Evolutionary conservation across 2,113 vertebrate species (phyloP).

Genomic region (Sinocyclocheilus grahami): DNA sequence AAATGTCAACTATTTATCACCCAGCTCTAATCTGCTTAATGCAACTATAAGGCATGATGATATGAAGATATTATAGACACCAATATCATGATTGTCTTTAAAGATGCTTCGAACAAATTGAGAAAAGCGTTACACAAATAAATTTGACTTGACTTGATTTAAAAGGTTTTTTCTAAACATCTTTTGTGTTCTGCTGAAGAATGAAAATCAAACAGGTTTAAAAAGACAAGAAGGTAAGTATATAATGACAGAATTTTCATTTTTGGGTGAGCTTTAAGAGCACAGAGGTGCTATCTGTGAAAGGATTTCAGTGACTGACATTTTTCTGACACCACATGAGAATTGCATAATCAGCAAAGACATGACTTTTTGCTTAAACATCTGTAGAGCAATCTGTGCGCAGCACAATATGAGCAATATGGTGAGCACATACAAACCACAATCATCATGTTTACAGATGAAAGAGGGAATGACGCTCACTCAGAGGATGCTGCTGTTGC

Average conservation of each 20-base stretch:
- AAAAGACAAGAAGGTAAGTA: background rate
- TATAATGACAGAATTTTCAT: background rate
- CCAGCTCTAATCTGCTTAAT: too few species aligned
- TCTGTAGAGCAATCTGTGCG: background rate
- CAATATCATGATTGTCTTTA: too few species aligned
- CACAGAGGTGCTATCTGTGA: background rate
- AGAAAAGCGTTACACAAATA: too few species aligned
- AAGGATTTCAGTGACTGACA: constrained; percentile 19
- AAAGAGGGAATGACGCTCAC: constrained; percentile 52
- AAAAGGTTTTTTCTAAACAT: too few species aligned
- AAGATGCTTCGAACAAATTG: too few species aligned
- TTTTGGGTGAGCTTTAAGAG: background rate
- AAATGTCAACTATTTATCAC: too few species aligned
- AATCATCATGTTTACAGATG: constrained; percentile 47
- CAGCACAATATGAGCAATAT: background rate
- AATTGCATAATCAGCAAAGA: constrained; percentile 32
- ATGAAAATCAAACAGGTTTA: too few species aligned
- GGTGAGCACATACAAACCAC: background rate
- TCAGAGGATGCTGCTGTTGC: constrained; percentile 59
- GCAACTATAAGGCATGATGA: too few species aligned
- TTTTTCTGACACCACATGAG: background rate
- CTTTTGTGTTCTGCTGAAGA: too few species aligned
- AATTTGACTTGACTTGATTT: too few species aligned
- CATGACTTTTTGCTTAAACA: constrained; percentile 1
- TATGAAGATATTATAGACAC: too few species aligned